Evolutionary conservation across 1,140 invertebrate species (phyloP).

Genomic region (Tribolium madens): DNA sequence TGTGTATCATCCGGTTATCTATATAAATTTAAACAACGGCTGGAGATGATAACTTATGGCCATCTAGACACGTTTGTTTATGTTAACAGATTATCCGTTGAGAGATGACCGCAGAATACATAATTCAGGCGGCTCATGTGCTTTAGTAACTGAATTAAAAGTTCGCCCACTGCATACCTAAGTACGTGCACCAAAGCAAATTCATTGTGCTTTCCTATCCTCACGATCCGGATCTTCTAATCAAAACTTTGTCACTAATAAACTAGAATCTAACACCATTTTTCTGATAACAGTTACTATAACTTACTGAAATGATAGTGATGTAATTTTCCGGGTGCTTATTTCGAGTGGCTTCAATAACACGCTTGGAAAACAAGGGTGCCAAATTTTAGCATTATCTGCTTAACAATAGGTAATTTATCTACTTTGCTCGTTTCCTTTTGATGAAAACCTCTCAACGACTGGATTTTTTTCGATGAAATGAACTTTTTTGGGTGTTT

Average conservation of each 20-base stretch:
- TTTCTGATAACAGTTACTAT: not conserved
- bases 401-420: slow-evolving; percentile 29
- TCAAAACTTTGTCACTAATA: slow-evolving; percentile 37
- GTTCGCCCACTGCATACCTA: slow-evolving; percentile 41
- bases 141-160: slow-evolving; percentile 45
- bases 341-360: slow-evolving; percentile 24
- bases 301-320: slow-evolving; percentile 4
- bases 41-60: slow-evolving; percentile 29
- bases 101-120: slow-evolving; percentile 44
- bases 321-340: slow-evolving; percentile 21
- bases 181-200: slow-evolving; percentile 36
- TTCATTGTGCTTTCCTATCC: slow-evolving; percentile 11
- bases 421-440: not conserved
- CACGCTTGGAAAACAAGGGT: slow-evolving; percentile 29
- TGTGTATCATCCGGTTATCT: slow-evolving; percentile 23
- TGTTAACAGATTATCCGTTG: slow-evolving; percentile 43
- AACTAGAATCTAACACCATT: not conserved
- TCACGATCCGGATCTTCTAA: slow-evolving; percentile 30
- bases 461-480: not conserved
- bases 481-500: not conserved
- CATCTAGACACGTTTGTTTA: slow-evolving; percentile 44
- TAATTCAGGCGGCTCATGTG: slow-evolving; percentile 43
- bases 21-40: slow-evolving; percentile 39
- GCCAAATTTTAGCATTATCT: slow-evolving; percentile 13
- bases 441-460: not conserved